A percentile compares a stretch with the other conserved stretches of the same genome.
Conservation (phyloP, 1,140 invertebrate species). For the Nymphalis io region DNA sequence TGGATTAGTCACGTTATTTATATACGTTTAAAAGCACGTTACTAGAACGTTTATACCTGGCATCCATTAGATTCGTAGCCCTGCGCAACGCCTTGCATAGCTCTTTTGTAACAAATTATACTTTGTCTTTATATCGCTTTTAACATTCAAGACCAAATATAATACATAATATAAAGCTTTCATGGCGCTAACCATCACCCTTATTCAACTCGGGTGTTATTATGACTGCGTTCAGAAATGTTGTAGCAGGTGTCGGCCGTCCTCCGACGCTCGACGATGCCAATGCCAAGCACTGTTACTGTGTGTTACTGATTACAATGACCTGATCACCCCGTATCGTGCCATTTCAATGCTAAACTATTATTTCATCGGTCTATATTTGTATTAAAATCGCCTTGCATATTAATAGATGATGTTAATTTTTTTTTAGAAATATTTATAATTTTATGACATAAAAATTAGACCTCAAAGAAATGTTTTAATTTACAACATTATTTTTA, state of each 20-base stretch:
- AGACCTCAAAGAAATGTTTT: too few relatives aligned
- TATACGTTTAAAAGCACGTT: constrained; percentile 3
- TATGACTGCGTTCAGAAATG: constrained; percentile 37
- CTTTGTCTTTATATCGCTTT: neutral
- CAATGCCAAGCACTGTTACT: constrained; percentile 41
- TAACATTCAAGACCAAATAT: neutral
- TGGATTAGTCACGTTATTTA: constrained; percentile 18
- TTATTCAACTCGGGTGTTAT: constrained; percentile 22
- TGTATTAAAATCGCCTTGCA: neutral
- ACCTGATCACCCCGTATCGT: constrained; percentile 18
- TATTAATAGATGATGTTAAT: neutral
- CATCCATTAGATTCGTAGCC: neutral
- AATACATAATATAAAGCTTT: constrained; percentile 2
- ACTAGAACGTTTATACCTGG: constrained; percentile 2
- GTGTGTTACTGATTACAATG: constrained; percentile 36
- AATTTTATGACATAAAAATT: too few relatives aligned
- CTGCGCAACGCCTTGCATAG: neutral
- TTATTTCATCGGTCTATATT: constrained; percentile 23
- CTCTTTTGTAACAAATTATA: neutral
- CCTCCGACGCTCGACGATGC: constrained; percentile 24
- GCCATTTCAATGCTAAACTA: constrained; percentile 16
- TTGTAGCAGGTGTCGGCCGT: constrained; percentile 39
- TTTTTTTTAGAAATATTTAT: too few relatives aligned
- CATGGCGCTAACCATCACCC: neutral
- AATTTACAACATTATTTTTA: too few relatives aligned